These are phyloP conservation scores for Ailuropoda melanoleuca DNA, from an alignment of 2,113 vertebrate species.

Conservation along the genomic window DNA sequence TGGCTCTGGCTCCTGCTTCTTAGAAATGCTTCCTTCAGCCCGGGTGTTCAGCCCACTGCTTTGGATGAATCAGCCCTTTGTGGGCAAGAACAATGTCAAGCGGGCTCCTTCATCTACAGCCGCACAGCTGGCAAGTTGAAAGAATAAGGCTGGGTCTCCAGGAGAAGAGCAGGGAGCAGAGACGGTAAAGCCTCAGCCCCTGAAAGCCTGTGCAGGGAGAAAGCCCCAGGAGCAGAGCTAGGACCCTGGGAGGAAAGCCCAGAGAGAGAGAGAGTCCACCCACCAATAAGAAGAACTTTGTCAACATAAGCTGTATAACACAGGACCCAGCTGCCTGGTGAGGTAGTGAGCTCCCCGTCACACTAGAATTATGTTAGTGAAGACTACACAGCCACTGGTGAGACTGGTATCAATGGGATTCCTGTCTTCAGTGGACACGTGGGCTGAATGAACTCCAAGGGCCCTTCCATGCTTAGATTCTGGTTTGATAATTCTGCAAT, in stretches of 20 bases:
- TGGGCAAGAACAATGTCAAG: background rate
- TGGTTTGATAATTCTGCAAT: background rate
- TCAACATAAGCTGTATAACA: background rate
- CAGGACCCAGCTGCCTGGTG: background rate
- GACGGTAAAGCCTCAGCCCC: background rate
- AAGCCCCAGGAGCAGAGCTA: background rate
- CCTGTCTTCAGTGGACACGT: background rate
- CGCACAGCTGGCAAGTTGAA: background rate
- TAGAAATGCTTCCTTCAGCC: background rate
- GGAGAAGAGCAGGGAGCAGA: background rate
- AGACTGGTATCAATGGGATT: background rate
- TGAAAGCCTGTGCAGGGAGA: background rate
- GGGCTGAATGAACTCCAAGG: background rate
- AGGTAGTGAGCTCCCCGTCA: background rate
- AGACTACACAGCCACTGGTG: background rate
- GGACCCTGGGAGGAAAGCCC: background rate
- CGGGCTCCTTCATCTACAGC: fast-evolving
- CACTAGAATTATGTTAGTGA: background rate
- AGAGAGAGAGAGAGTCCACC: background rate
- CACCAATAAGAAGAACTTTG: background rate
- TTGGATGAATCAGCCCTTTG: background rate
- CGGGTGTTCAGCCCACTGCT: too few species aligned
- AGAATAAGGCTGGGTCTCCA: background rate
- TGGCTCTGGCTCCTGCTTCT: background rate
- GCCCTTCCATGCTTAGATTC: background rate